Conservation (phyloP, 2,113 vertebrate genomes). For the Capricornis sumatraensis region DNA sequence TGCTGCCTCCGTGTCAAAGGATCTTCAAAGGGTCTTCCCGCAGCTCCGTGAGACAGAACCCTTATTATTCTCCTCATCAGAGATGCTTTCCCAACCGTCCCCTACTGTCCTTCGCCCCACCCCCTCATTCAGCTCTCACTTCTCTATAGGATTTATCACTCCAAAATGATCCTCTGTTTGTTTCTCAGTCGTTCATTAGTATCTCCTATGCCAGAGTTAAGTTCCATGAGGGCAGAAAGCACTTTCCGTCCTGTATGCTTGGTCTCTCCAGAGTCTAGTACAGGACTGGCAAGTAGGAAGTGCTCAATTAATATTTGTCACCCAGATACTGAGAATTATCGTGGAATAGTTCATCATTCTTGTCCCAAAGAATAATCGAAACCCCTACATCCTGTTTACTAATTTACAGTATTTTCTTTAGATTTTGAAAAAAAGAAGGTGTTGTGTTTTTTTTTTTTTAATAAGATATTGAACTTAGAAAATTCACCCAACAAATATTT, state of each 20-base stretch:
- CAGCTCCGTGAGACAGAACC: accelerated
- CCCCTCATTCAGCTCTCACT: neutral
- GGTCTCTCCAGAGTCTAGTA: neutral
- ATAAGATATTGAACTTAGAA: neutral
- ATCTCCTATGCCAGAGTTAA: neutral
- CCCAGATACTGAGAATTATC: neutral
- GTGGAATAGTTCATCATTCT: neutral
- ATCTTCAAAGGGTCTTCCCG: too few relatives aligned
- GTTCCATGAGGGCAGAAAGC: neutral
- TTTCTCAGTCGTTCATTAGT: neutral
- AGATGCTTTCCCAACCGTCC: neutral
- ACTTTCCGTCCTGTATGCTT: neutral
- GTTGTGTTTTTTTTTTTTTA: neutral
- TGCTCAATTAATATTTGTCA: neutral
- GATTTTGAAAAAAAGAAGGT: neutral
- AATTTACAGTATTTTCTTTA: neutral
- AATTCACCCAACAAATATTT: neutral
- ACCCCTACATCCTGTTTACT: neutral
- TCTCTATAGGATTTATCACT: neutral
- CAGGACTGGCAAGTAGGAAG: neutral
- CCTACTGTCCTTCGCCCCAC: neutral
- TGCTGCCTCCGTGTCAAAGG: neutral
- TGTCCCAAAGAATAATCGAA: neutral
- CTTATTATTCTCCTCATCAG: neutral
- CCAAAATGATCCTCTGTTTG: neutral